Base-by-base conservation (phyloP, 2,797 vertebrate species). In the Bradypodion pumilum region DNA sequence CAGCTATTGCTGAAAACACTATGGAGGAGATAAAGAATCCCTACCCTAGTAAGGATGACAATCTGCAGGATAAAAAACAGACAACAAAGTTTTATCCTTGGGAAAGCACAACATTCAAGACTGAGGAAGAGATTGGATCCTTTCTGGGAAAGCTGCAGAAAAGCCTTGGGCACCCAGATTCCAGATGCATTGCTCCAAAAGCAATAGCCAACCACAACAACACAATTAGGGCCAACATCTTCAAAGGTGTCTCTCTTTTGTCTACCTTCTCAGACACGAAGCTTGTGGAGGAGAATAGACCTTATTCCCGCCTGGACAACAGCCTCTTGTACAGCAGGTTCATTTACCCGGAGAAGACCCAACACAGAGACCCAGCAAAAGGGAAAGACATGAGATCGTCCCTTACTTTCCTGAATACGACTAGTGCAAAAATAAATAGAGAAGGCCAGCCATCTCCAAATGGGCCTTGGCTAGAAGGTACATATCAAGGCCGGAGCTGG, bases 251-350 rank as follows among this genome's bases (percentile, higher is more conserved):
- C 13, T 90, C 96, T 0, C 63, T 92, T n/a, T 86, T 94, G n/a
- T 91, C 94, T 1, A 77, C 91, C 62, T 89, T 90, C 85, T 1
- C 91, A 94, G 82, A 97, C 95, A n/a, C 95, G 83, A 73, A 84
- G 49, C 25, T 1, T 1, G 62, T 62, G 0, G 83, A 91, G 0
- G 70, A 35, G 77, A 70, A 70, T 12, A 90, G 84, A 32, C 80
- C 78, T 59, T 56, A 94, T 89, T 99, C 98, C 0, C 97, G 98
- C 1, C 95, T 99, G 13, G 97, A 97, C 75, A 96, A 93, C 91
- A 99, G 98, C 5, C 42, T 98, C 84, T 95, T 99, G 87, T 99
- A 98, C 75, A 91, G 96, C 35, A 94, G 86, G 89, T 95, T 95
- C 69, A 1, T 91, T 9, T 73, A 74, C 63, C 88, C 93, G 10